phyloP scores from a whole-genome alignment of 2,797 vertebrate genomes.

The Microchirus variegatus region DNA sequence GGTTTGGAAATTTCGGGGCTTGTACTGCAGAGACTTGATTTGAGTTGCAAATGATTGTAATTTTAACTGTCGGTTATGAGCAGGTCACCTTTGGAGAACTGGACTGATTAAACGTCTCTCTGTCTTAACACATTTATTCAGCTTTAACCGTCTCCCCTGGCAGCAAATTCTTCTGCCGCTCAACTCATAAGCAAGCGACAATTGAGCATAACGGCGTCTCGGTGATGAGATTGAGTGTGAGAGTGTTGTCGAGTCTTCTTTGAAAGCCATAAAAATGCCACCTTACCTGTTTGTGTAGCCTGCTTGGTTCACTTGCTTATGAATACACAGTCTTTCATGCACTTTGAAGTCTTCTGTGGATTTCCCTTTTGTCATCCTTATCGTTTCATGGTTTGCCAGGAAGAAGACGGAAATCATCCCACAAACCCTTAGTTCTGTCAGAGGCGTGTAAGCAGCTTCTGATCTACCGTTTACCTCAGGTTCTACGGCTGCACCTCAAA shows the following conservation, averaged over 20 bases:
- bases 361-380: neutral
- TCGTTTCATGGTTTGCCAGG: conserved; percentile 75
- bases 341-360: neutral
- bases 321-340: no score
- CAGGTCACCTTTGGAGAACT: neutral
- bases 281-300: neutral
- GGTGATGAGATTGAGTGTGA: neutral
- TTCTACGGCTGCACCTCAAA: conserved; percentile 99
- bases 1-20: no score
- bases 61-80: neutral
- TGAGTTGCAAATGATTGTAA: no score
- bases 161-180: neutral
- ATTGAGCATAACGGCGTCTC: neutral
- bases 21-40: no score
- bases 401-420: conserved; percentile 94
- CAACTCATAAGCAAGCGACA: neutral
- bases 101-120: neutral
- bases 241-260: conserved; percentile 3
- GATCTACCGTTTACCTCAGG: conserved; percentile 99
- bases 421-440: conserved; percentile 94
- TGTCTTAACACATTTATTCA: neutral
- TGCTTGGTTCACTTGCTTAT: neutral
- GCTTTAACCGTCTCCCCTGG: neutral
- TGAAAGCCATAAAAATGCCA: conserved; percentile 4
- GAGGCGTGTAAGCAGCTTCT: conserved; percentile 99